Evolutionary conservation across 1,140 invertebrate genomes (phyloP), one percentile per base, ranked within the genome.

Genomic region (Conus betulinus): DNA sequence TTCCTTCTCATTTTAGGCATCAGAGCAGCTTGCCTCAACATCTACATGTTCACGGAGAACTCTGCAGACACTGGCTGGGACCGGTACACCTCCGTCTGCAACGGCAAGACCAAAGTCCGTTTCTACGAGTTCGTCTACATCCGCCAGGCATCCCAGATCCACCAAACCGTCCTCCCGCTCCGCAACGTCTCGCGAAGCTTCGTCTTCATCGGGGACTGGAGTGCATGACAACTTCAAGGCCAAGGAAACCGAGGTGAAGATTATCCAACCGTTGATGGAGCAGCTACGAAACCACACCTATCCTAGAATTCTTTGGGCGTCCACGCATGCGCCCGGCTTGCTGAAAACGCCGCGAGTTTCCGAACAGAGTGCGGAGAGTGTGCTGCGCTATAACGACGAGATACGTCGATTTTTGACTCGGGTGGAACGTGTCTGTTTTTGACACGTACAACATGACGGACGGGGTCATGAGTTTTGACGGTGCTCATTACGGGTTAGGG

Each of bases 391-490:
- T 81, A 90, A 90, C 60, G 25, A 27, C 4, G 71, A 78, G 17
- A 85, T 90, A 5, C 27, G 27, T 6, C 5, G 53, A 17, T 84
- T 88, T 71, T 27, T 91, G 17, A 71, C 11, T 0, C 52, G 10
- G 10, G 23, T 53, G 39, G 5, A 15, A 67, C 4, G 74, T 91
- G 25, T 89, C 90, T 10, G 81, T 90, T 3, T 91, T 91, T 25
- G 88, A 91, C 74, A 87, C 79, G 0, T 91, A 89, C 51, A 81
- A 87, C 39, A 71, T 91, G 78, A 91, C 90, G 0, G 55, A 88
- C 13, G 88, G 86, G 5, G 79, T 85, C 39, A 89, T 88, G 74
- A 91, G 90, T 52, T 91, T 89, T 86, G 89, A 91, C 57, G 90
- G 90, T 4, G 82, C 79, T 1, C 90, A 91, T 51, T 91, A 89